Evolutionary conservation across 2,888 invertebrate species (phyloP).

Genomic region (Scaptodrosophila latifasciaeformis): DNA sequence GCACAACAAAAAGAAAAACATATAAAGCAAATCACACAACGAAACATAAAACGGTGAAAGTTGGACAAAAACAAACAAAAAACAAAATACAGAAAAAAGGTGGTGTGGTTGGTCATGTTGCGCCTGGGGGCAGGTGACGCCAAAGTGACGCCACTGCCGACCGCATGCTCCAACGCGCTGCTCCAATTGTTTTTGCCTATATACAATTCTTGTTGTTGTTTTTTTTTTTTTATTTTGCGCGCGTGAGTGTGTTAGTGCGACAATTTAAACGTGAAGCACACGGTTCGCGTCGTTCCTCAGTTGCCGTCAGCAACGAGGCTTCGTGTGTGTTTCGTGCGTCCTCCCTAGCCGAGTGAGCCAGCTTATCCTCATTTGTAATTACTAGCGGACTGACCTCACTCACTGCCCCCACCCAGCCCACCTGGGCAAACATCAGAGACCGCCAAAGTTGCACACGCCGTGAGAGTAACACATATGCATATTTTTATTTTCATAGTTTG

Average conservation of each 20-base stretch:
- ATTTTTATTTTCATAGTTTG: conserved; percentile 15
- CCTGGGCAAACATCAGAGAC: conserved; percentile 12
- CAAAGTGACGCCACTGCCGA: conserved; percentile 4
- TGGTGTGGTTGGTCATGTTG: conserved; percentile 19
- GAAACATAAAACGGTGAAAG: conserved; percentile 46
- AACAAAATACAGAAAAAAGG: conserved; percentile 18
- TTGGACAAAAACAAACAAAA: conserved; percentile 30
- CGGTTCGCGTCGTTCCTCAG: too few species aligned
- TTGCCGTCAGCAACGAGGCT: too few species aligned
- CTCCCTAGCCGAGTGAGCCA: too few species aligned
- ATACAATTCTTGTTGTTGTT: conserved; percentile 11
- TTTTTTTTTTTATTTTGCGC: conserved; percentile 4
- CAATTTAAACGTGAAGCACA: conserved; percentile 32
- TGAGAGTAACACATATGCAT: not conserved
- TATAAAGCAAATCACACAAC: conserved; percentile 32
- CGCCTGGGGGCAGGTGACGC: conserved; percentile 16
- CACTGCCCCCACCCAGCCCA: too few species aligned
- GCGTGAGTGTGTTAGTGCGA: conserved; percentile 19
- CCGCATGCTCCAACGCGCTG: conserved; percentile 30
- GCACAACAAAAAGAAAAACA: conserved; percentile 17
- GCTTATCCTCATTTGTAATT: too few species aligned
- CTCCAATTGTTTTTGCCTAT: not conserved
- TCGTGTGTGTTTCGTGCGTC: too few species aligned
- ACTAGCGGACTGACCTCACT: too few species aligned
- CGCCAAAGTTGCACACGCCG: too few species aligned